These are phyloP conservation scores for Ceyx erithaca DNA, from an alignment of 2,797 vertebrate species.

Conservation along the genomic window DNA sequence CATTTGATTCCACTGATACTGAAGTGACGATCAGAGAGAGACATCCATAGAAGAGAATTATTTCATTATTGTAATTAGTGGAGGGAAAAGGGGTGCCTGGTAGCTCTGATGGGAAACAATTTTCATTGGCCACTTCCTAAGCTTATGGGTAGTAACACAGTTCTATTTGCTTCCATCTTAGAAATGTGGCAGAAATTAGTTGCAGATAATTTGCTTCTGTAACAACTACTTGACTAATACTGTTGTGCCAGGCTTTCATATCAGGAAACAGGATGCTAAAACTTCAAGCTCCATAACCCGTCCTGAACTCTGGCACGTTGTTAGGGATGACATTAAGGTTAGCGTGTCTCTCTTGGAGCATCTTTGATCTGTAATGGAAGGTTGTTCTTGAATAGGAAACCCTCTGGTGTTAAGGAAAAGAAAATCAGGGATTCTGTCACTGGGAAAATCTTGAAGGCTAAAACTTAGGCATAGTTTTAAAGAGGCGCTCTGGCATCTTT, in stretches of 20 bases:
- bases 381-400: neutral
- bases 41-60: neutral
- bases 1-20: neutral
- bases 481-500: neutral
- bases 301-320: neutral
- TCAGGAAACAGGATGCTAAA: neutral
- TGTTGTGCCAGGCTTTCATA: neutral
- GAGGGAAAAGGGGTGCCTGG: neutral
- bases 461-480: neutral
- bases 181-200: neutral
- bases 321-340: neutral
- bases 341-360: neutral
- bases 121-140: neutral
- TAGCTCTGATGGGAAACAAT: neutral
- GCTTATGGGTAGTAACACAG: neutral
- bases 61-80: conserved; percentile 75
- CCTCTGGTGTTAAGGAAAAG: neutral
- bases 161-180: neutral
- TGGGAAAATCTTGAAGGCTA: neutral
- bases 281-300: neutral
- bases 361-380: neutral
- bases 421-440: neutral
- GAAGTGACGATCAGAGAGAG: neutral
- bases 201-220: neutral
- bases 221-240: neutral